Percentiles rank a stretch among this genome's conserved stretches.
phyloP scores from a whole-genome alignment of 1,140 invertebrate species.

The Metopolophium dirhodum region DNA sequence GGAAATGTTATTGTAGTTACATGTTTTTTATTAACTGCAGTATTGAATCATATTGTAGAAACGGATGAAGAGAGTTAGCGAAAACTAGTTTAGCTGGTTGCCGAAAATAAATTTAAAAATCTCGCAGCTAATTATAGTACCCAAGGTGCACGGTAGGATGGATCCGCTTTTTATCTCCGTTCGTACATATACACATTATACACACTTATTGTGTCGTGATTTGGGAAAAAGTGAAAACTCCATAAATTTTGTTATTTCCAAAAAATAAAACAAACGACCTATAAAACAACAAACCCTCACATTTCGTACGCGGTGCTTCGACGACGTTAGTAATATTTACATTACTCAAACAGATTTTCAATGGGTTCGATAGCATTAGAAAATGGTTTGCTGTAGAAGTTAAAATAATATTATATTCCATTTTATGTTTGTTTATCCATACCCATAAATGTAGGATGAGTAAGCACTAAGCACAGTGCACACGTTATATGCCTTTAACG shows the following conservation, averaged over 20 bases:
- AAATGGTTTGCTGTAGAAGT: background rate
- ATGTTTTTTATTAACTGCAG: background rate
- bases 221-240: background rate
- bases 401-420: background rate
- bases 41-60: background rate
- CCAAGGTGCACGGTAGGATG: background rate
- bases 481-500: background rate
- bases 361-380: background rate
- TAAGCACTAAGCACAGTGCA: background rate
- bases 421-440: no score
- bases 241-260: background rate
- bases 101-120: background rate
- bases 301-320: background rate
- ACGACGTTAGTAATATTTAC: background rate
- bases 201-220: background rate
- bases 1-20: background rate
- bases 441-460: no score
- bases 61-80: background rate
- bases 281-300: background rate
- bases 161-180: background rate
- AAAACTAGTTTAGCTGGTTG: background rate
- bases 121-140: background rate
- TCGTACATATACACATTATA: background rate
- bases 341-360: background rate
- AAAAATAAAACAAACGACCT: background rate